Conservation (phyloP, 1,140 invertebrate genomes). For the Aphis craccivora region DNA sequence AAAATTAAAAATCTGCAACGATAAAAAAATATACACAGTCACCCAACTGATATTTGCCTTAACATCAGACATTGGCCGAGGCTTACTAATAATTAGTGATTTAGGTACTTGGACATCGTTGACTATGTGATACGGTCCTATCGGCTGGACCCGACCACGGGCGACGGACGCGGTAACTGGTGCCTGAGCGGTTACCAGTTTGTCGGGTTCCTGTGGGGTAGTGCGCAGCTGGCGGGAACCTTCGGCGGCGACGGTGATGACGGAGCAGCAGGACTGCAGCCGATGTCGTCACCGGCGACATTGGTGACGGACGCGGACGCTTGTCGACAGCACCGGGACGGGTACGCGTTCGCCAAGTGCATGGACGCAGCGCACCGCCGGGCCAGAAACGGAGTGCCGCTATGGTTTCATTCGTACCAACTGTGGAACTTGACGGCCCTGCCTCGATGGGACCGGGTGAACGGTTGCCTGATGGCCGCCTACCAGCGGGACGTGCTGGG, state of each 20-base stretch:
- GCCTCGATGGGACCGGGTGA: neutral
- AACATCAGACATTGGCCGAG: too few species aligned
- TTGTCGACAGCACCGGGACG: neutral
- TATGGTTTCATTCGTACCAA: neutral
- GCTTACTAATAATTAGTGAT: too few species aligned
- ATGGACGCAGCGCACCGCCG: neutral
- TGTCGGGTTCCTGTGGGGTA: neutral
- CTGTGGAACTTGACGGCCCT: neutral
- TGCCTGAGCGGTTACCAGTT: neutral
- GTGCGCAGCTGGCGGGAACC: neutral
- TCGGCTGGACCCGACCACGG: neutral
- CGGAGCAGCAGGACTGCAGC: neutral
- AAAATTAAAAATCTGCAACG: too few species aligned
- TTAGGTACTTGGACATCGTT: neutral
- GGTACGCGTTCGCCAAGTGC: neutral
- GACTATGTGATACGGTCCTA: neutral
- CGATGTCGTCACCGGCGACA: neutral
- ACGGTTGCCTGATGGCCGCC: neutral
- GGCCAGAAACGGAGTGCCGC: neutral
- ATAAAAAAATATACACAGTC: too few species aligned
- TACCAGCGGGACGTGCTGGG: neutral
- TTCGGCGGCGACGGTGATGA: too few species aligned
- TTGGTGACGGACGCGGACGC: neutral
- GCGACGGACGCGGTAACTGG: neutral
- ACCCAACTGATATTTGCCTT: too few species aligned